Evolutionary conservation across 2,113 vertebrate genomes (phyloP), one percentile per base, ranked within the genome.

Genomic region (Ailurus styani): DNA sequence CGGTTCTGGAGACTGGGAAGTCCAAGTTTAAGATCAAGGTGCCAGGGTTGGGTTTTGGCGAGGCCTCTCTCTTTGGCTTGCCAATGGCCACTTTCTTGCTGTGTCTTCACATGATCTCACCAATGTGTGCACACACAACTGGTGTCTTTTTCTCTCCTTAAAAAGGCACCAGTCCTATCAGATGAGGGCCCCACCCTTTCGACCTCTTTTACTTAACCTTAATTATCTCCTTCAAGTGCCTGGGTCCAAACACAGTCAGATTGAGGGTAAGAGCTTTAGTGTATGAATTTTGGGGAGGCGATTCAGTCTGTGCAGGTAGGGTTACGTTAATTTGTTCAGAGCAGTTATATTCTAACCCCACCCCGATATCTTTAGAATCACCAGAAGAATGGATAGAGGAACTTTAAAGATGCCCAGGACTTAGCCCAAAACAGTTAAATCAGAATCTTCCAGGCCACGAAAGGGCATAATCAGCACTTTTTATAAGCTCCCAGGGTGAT

Each of bases 151-250:
- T 42, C 13, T 64, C 3, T 50, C 82, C 40, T 37, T 86, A 60
- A 23, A 42, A 81, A 68, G 18, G 11, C 27, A 50, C 6, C 37
- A 45, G 31, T 68, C 14, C 47, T 81, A 31, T 55, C 15, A 4
- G 27, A 73, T n/a, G 62, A 87, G 21, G 18, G 14, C 1, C 7
- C 5, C 3, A 34, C 1, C 7, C 25, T 77, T 93, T 96, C 84
- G 34, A 81, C 15, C 20, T 42, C 18, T 13, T 93, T 93, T 95
- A 77, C 84, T 93, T 95, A 82, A 50, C n/a, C 6, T 54, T 66
- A 73, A 13, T 42, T 55, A 1, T 21, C 13, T 66, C 47, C 37
- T 64, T 42, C 66, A 83, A 77, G 10, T 1, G 2, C 0, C 12
- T 86, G 2, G 29, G 6, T 75, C 34, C 34, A 72, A 62, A 77